Percentiles rank a stretch among this genome's conserved stretches.
These are phyloP conservation scores for Drosophila novamexicana DNA, from an alignment of 1,140 invertebrate species.

Conservation along the genomic window DNA sequence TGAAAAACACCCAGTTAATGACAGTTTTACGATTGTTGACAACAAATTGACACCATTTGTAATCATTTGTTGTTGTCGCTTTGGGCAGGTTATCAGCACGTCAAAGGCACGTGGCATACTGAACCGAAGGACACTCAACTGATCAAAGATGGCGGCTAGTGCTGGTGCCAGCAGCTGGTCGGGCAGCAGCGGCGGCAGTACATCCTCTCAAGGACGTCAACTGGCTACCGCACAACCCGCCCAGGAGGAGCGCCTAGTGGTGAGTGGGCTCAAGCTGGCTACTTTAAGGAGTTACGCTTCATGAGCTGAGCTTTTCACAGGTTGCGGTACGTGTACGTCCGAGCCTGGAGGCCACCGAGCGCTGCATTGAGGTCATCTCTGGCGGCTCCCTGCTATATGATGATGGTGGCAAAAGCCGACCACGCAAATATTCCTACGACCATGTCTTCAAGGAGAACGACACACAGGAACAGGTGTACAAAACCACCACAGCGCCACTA, in stretches of 20 bases:
- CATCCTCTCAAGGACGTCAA: slow-evolving; percentile 62
- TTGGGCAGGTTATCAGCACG: slow-evolving; percentile 52
- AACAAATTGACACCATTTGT: slow-evolving; percentile 81
- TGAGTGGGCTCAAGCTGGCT: slow-evolving; percentile 8
- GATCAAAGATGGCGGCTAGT: slow-evolving; percentile 57
- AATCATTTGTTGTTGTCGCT: slow-evolving; percentile 39
- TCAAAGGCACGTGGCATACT: slow-evolving; percentile 52
- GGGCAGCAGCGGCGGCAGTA: slow-evolving; percentile 78
- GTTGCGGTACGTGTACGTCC: slow-evolving; percentile 82
- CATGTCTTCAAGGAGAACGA: slow-evolving; percentile 92
- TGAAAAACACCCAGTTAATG: slow-evolving; percentile 57
- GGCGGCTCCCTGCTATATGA: slow-evolving; percentile 76
- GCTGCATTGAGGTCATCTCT: slow-evolving; percentile 84
- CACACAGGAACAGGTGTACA: slow-evolving; percentile 93
- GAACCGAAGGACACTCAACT: slow-evolving; percentile 33
- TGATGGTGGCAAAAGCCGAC: slow-evolving; percentile 85
- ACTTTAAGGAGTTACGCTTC: background rate
- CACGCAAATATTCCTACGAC: slow-evolving; percentile 95
- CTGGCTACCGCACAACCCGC: slow-evolving; percentile 48
- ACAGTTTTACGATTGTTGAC: slow-evolving; percentile 75
- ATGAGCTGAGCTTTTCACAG: slow-evolving; percentile 22
- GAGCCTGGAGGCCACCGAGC: slow-evolving; percentile 68
- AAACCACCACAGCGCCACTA: slow-evolving; percentile 91
- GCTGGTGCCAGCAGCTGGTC: slow-evolving; percentile 75
- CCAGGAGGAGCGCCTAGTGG: slow-evolving; percentile 80